Evolutionary conservation across 2,888 invertebrate genomes (phyloP), one percentile per base, ranked within the genome.

Genomic region (Philopedon plagiatum): DNA sequence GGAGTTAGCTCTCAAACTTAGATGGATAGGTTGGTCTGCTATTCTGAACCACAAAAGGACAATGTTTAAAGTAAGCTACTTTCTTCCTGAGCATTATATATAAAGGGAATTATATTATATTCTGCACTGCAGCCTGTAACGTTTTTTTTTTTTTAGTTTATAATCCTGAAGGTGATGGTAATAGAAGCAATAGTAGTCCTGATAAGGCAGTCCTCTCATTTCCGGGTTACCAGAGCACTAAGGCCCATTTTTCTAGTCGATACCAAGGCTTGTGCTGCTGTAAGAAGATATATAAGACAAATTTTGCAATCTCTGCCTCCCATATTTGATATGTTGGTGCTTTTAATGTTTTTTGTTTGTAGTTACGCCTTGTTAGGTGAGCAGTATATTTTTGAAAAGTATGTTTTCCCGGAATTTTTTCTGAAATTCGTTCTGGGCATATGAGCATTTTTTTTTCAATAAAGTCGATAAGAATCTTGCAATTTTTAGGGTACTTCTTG

Each of bases 241-340:
- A 88, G 96, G 13, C 96, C 96, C n/a, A 93, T 96, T 79, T 96
- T 96, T 86, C 85, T 96, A 44, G 92, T 96, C 56, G 95, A 96
- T 85, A 95, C 95, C 44, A 89, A 93, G 79, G 94, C 94, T 78
- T 93, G 94, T 78, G 93, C 94, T 11, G 94, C 94, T 0, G 94
- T 95, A 9, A 83, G 92, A 46, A 85, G 92, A 80, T 93, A 92
- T 80, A 92, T 93, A 51, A 83, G 93, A 76, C 94, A 96, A 75
- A 94, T 95, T 77, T 86, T 96, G 71, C 94, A 95, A 86, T 94
- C 94, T 0, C 83, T 96, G 77, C 95, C 95, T 11, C 95, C 96
- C 3, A 95, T 96, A 78, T 86, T 96, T 77, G 95, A 96, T 84
- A 95, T 96, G 94, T 85, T 96, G 80, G 91, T 93, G 34, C 88